Evolutionary conservation across 53 echinoderm and acorn worm genomes (phyloP).

Genomic region (Paracentrotus lividus): DNA sequence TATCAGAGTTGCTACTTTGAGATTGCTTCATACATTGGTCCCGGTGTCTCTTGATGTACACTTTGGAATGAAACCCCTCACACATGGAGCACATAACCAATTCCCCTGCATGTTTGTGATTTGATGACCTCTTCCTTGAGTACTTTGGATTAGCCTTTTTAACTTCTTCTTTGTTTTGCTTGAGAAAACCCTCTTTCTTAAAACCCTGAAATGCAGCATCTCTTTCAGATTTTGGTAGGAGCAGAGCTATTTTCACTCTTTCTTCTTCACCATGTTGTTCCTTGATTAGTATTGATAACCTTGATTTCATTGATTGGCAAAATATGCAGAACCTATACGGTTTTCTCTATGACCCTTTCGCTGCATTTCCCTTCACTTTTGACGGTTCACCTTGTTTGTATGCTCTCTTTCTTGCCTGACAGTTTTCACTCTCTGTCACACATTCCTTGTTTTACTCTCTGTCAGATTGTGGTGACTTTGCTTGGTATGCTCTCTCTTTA

Average conservation of each 20-base stretch:
- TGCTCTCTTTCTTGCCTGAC: not conserved
- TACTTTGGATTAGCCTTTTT: conserved; percentile 27
- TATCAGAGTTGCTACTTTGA: conserved; percentile 10
- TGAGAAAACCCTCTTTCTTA: conserved; percentile 27
- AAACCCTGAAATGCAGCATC: conserved; percentile 27
- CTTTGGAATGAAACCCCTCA: conserved; percentile 22
- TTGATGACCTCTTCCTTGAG: conserved; percentile 22
- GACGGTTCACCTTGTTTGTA: not conserved
- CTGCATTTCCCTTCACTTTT: not conserved
- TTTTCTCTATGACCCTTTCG: not conserved
- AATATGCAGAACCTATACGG: conserved; percentile 1
- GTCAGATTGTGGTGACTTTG: not conserved
- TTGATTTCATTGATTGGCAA: conserved; percentile 31
- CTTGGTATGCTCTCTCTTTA: not conserved
- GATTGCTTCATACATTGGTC: conserved; percentile 9
- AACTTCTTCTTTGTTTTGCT: conserved; percentile 6
- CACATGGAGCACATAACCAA: conserved; percentile 22
- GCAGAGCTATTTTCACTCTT: conserved; percentile 17
- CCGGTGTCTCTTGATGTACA: conserved; percentile 22
- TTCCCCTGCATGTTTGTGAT: conserved; percentile 27
- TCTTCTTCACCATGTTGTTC: conserved; percentile 21
- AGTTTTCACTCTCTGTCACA: not conserved
- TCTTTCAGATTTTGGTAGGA: conserved; percentile 27
- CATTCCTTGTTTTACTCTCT: not conserved
- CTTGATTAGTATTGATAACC: not conserved